Evolutionary conservation across 2,797 vertebrate species (phyloP).

Genomic region (Margarornis squamiger): DNA sequence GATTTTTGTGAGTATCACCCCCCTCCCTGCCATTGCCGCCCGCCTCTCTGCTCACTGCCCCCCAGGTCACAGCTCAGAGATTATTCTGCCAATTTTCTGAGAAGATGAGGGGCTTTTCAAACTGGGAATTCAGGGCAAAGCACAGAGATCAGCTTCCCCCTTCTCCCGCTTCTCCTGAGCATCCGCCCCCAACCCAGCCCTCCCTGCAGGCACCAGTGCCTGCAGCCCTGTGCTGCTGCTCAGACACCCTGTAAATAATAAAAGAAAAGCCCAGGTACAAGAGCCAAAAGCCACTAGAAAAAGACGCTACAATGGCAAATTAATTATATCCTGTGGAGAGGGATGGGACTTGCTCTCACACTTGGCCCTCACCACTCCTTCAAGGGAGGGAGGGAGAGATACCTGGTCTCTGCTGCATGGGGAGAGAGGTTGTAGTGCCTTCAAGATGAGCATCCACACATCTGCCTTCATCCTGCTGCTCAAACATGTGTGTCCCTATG

Average conservation of each 20-base stretch:
- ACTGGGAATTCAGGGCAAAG: slow-evolving; percentile 43
- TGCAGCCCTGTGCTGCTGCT: background rate
- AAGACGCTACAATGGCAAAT: background rate
- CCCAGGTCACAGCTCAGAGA: slow-evolving; percentile 38
- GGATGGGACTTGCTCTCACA: background rate
- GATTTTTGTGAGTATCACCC: slow-evolving; percentile 40
- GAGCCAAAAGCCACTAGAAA: slow-evolving; percentile 24
- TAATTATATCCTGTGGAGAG: slow-evolving; percentile 52
- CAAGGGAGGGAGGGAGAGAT: background rate
- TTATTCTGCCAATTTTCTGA: slow-evolving; percentile 58
- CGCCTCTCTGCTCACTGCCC: background rate
- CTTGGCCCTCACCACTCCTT: background rate
- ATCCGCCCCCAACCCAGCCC: background rate
- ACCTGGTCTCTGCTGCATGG: background rate
- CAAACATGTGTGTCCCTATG: rapidly evolving
- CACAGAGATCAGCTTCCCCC: background rate
- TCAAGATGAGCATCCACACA: rapidly evolving
- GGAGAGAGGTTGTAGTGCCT: background rate
- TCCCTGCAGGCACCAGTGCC: background rate
- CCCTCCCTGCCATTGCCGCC: background rate
- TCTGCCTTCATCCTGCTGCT: background rate
- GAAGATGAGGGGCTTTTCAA: slow-evolving; percentile 47
- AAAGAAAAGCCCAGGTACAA: slow-evolving; percentile 10
- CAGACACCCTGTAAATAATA: slow-evolving; percentile 40
- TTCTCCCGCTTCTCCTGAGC: background rate